A percentile compares a stretch with the other conserved stretches of the same genome.
Evolutionary conservation across 2,797 vertebrate genomes (phyloP).

Genomic region (Halcyon badia): DNA sequence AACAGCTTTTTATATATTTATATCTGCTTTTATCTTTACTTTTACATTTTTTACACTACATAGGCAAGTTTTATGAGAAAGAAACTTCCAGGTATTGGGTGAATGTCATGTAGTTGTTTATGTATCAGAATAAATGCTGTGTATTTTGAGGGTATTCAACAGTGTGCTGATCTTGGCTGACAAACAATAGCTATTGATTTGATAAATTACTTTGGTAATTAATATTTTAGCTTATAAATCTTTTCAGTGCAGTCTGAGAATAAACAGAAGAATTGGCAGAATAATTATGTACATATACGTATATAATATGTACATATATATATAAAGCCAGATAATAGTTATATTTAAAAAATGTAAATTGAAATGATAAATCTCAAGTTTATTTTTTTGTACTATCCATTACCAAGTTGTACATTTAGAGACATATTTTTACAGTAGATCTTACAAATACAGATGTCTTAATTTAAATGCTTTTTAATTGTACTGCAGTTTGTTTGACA

Average conservation of each 20-base stretch:
- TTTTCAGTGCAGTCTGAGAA: neutral
- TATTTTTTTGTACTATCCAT: neutral
- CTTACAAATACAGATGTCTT: neutral
- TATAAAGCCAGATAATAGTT: neutral
- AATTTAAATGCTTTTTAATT: neutral
- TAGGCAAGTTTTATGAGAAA: neutral
- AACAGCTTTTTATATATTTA: neutral
- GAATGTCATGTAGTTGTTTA: neutral
- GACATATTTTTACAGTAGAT: fast-evolving
- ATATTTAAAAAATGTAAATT: neutral
- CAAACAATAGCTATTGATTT: neutral
- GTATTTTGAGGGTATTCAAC: neutral
- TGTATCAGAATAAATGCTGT: neutral
- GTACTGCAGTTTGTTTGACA: neutral
- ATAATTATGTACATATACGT: neutral
- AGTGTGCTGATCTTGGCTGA: neutral
- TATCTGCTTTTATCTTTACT: neutral
- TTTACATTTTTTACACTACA: neutral
- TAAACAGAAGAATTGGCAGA: neutral
- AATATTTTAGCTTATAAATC: neutral
- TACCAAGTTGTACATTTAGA: neutral
- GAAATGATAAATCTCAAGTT: neutral
- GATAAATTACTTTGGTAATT: neutral
- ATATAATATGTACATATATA: neutral
- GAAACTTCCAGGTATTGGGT: neutral